phyloP scores from a whole-genome alignment of 2,888 invertebrate genomes.

The Napeogenes sylphis region DNA sequence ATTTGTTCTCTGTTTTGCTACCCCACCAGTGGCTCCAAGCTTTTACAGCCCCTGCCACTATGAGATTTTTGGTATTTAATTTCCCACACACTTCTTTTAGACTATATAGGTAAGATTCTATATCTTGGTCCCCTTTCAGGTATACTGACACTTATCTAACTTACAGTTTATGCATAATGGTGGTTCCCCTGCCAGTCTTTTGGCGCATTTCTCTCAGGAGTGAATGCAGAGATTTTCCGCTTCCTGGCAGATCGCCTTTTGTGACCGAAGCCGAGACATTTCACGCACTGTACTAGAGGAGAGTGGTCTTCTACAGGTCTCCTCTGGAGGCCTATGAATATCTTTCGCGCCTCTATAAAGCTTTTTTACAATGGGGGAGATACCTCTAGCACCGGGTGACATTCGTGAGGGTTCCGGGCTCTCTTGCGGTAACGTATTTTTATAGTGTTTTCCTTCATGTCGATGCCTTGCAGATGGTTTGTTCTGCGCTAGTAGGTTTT shows the following conservation, averaged over 20 bases:
- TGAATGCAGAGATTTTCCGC: not conserved
- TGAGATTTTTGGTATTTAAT: too few relatives aligned
- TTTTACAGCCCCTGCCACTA: too few relatives aligned
- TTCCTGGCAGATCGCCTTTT: slow-evolving; percentile 32
- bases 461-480: too few relatives aligned
- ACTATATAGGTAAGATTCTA: too few relatives aligned
- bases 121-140: too few relatives aligned
- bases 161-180: not conserved
- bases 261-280: slow-evolving; percentile 36
- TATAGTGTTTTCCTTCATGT: too few relatives aligned
- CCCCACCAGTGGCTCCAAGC: too few relatives aligned
- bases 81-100: too few relatives aligned
- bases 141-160: too few relatives aligned
- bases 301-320: slow-evolving; percentile 26
- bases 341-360: slow-evolving; percentile 17
- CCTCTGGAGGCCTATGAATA: slow-evolving; percentile 30
- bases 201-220: not conserved
- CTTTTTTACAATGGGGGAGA: slow-evolving; percentile 24
- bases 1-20: too few relatives aligned
- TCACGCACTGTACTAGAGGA: slow-evolving; percentile 29
- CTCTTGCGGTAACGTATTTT: too few relatives aligned
- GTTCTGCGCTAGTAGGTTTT: slow-evolving; percentile 23
- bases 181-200: not conserved
- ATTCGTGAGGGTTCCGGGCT: not conserved
- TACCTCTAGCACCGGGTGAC: slow-evolving; percentile 31